phyloP scores from a whole-genome alignment of 1,140 invertebrate genomes.

The Euwallacea similis region DNA sequence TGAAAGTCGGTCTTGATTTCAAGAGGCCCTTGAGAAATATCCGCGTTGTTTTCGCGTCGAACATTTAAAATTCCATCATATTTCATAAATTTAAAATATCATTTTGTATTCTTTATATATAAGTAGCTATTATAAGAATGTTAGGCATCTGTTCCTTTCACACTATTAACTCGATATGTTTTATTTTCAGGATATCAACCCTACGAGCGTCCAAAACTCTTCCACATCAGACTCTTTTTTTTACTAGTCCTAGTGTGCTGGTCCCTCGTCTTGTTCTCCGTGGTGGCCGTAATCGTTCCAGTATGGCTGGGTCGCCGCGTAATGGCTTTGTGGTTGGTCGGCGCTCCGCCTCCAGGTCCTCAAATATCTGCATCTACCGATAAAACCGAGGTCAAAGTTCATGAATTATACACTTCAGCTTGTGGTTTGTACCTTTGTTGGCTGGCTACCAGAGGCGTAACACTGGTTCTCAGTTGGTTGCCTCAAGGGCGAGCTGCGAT shows the following conservation, averaged over 20 bases:
- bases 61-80: too few relatives aligned
- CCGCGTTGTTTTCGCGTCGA: too few relatives aligned
- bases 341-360: conserved; percentile 56
- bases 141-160: too few relatives aligned
- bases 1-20: too few relatives aligned
- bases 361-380: conserved; percentile 52
- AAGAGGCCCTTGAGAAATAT: too few relatives aligned
- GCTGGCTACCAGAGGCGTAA: conserved; percentile 76
- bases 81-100: too few relatives aligned
- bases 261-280: conserved; percentile 81
- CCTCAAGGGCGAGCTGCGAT: conserved; percentile 83
- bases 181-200: conserved; percentile 73
- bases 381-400: conserved; percentile 68
- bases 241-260: conserved; percentile 80
- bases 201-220: conserved; percentile 82
- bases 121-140: too few relatives aligned
- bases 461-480: conserved; percentile 81
- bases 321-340: conserved; percentile 81
- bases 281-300: conserved; percentile 84
- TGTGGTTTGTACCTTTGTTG: conserved; percentile 94
- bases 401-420: conserved; percentile 95
- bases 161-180: background rate
- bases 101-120: too few relatives aligned
- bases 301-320: conserved; percentile 85
- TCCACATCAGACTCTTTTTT: conserved; percentile 74